Conservation (phyloP, 2,888 invertebrate species). For the Zaprionus obscuricornis region DNA sequence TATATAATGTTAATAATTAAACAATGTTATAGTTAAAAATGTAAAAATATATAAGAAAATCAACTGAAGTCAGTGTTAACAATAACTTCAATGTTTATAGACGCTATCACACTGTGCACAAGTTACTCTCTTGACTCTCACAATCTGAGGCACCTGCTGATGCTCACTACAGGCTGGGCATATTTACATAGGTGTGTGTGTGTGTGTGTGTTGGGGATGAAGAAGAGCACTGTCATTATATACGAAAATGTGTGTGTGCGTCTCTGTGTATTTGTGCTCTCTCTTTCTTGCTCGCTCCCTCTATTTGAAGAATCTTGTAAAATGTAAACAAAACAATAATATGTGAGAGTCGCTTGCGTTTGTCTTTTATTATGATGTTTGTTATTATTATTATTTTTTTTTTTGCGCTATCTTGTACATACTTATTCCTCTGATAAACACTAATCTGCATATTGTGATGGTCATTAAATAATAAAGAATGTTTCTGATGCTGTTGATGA, state of each 20-base stretch:
- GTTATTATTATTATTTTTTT: conserved; percentile 37
- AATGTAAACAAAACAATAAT: conserved; percentile 60
- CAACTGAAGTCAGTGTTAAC: too few relatives aligned
- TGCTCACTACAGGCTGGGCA: too few relatives aligned
- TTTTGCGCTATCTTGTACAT: conserved; percentile 25
- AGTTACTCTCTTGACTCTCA: not conserved
- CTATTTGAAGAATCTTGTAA: conserved; percentile 56
- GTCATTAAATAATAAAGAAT: conserved; percentile 17
- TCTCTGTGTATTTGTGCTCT: conserved; percentile 26
- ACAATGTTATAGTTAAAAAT: too few relatives aligned
- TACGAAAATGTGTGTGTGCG: conserved; percentile 5
- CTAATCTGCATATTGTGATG: conserved; percentile 52
- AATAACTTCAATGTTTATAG: too few relatives aligned
- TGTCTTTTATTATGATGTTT: too few relatives aligned
- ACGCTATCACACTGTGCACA: conserved; percentile 6
- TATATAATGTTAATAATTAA: too few relatives aligned
- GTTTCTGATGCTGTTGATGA: too few relatives aligned
- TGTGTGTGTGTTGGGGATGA: conserved; percentile 1
- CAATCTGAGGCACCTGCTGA: conserved; percentile 30
- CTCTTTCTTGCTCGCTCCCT: conserved; percentile 46
- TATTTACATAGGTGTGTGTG: conserved; percentile 1
- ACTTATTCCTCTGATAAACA: conserved; percentile 54
- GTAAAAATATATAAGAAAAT: too few relatives aligned
- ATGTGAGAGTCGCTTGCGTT: conserved; percentile 9
- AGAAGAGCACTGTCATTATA: conserved; percentile 12